Base-by-base conservation (phyloP, 2,888 invertebrate species). In the Arrhopalites spinosus region DNA sequence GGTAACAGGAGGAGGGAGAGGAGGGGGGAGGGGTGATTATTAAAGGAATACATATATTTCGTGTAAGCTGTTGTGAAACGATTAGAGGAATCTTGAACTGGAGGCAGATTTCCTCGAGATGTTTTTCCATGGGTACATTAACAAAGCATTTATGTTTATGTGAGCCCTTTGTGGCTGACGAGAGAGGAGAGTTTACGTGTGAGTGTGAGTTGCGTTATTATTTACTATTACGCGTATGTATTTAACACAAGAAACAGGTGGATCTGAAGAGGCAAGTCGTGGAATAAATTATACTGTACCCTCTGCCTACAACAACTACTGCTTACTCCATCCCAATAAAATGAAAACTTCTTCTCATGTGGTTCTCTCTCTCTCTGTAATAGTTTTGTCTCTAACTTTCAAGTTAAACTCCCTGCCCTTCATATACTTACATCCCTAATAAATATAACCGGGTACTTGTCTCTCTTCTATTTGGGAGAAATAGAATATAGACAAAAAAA, bases 141-240 rank as follows among this genome's bases (percentile, higher is more conserved):
- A 50, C 50, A 69, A 69, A 69, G 53, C 69, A 69, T 69, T 69
- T 69, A 69, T 69, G 69, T 69, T 69, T 50, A 50, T 69, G 69
- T 50, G 50, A 20, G 43, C 29, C 50, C 43, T 43, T 67, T 59
- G 50, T 69, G 69, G 69, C 50, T 69, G 69, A 69, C 50, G 69
- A 69, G 69, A n/a, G n/a, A n/a, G n/a, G n/a, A n/a, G n/a, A n/a
- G n/a, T n/a, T n/a, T 69, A 53, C 45, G 69, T 69, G 69, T 68
- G 67, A 67, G 67, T 67, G 67, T 68, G 69, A 69, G 69, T 69
- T 69, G 69, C 50, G 53, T 53, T 69, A 69, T 69, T 69, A 69
- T 69, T 69, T 69, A 69, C 69, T 50, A 69, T 50, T 53, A 64
- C 53, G 43, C 50, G 13, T 29, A 53, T 50, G 69, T 69, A 69